Evolutionary conservation across 2,888 invertebrate species (phyloP).

Genomic region (Lymantria monacha): DNA sequence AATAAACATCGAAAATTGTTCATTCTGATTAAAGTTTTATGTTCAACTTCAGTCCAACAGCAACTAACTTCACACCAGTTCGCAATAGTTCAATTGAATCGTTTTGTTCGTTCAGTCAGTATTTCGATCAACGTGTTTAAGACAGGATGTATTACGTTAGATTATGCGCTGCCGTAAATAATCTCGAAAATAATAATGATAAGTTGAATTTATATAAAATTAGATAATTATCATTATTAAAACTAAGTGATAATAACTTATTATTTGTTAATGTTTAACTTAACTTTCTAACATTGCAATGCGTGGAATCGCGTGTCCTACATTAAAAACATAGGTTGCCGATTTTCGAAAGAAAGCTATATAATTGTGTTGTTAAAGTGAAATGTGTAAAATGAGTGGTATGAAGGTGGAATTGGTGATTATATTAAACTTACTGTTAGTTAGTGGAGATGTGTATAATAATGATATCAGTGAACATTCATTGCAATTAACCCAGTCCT

Average conservation of each 20-base stretch:
- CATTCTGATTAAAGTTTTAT: too few species aligned
- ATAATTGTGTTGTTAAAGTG: constrained; percentile 47
- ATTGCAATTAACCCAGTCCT: constrained; percentile 83
- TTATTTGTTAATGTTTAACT: not conserved
- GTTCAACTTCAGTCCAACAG: too few species aligned
- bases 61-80: too few species aligned
- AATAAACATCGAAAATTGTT: too few species aligned
- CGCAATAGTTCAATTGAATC: too few species aligned
- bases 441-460: constrained; percentile 52
- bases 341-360: constrained; percentile 63
- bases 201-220: not conserved
- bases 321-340: constrained; percentile 49
- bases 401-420: constrained; percentile 48
- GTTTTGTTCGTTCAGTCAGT: not conserved
- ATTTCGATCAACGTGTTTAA: constrained; percentile 2
- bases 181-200: constrained; percentile 17
- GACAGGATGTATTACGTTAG: not conserved
- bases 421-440: constrained; percentile 51
- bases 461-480: constrained; percentile 62
- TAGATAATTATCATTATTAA: constrained; percentile 20
- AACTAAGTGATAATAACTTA: constrained; percentile 11
- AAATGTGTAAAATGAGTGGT: constrained; percentile 52
- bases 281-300: constrained; percentile 13
- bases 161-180: constrained; percentile 12
- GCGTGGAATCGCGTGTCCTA: constrained; percentile 50